Evolutionary conservation across 1,140 invertebrate genomes (phyloP), one percentile per base, ranked within the genome.

Genomic region (Temnothorax curvispinosus): DNA sequence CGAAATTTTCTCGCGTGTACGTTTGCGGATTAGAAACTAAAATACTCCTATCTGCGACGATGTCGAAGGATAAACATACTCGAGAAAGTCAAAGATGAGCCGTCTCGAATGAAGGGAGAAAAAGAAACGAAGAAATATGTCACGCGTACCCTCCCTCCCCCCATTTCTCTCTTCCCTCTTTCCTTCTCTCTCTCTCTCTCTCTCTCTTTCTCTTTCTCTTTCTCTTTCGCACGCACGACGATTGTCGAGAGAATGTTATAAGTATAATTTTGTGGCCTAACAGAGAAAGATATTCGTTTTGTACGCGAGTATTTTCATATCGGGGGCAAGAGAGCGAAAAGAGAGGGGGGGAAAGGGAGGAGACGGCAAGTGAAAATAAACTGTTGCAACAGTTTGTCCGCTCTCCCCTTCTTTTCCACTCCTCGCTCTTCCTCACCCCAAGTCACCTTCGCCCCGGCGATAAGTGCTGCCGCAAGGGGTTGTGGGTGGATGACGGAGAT

Each of bases 401-500:
- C 41, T 2, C 65, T 67, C 7, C 38, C 1, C n/a, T 9, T 0
- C n/a, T 9, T 1, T 9, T 21, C 4, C n/a, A n/a, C 8, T 2
- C 41, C 44, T 11, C 41, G n/a, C 67, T 11, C 44, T 7, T 35
- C 32, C 72, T 54, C 47, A 8, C 50, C 50, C 52, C 50, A 4
- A n/a, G 35, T 35, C 32, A 44, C 74, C 77, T 54, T 65, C n/a
- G 67, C 41, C 71, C 56, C 44, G 54, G 50, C 85, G 87, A 85
- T 87, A 91, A 90, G 84, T 90, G 76, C 64, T 67, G 62, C 88
- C 75, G 89, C 58, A 76, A 91, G 88, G 88, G 87, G 90, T 75
- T 90, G 89, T 87, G 84, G 88, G 91, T 89, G 86, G 87, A 91
- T 89, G 88, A 67, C 80, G 85, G 52, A 60, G 90, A 95, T 95